Evolutionary conservation across 2,888 invertebrate species (phyloP).

Genomic region (Epinotia brunnichana): DNA sequence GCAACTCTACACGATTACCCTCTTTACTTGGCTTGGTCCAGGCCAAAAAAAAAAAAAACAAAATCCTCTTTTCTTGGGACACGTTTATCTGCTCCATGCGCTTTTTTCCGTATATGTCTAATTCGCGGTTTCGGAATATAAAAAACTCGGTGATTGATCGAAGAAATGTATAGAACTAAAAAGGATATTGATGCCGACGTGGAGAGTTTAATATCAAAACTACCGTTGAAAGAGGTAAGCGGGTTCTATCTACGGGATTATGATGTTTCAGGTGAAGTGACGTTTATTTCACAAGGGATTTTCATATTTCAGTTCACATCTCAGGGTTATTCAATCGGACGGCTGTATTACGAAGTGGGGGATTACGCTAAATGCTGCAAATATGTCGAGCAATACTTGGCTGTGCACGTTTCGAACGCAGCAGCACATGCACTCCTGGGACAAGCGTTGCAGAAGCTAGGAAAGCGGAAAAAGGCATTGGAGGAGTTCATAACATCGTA

Average conservation of each 20-base stretch:
- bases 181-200: slow-evolving; percentile 93
- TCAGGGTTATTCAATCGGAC: slow-evolving; percentile 91
- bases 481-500: slow-evolving; percentile 90
- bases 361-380: slow-evolving; percentile 91
- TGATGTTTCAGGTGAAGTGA: slow-evolving; percentile 48
- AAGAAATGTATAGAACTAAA: slow-evolving; percentile 88
- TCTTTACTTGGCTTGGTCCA: too few relatives aligned
- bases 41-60: too few relatives aligned
- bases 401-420: slow-evolving; percentile 89
- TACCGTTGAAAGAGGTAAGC: slow-evolving; percentile 90
- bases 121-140: slow-evolving; percentile 15
- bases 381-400: slow-evolving; percentile 90
- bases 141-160: slow-evolving; percentile 50
- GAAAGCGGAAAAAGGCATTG: slow-evolving; percentile 91
- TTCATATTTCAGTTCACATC: slow-evolving; percentile 75
- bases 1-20: slow-evolving; percentile 48
- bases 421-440: slow-evolving; percentile 93
- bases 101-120: slow-evolving; percentile 38
- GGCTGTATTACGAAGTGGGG: slow-evolving; percentile 91
- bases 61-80: too few relatives aligned
- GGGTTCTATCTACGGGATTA: slow-evolving; percentile 49
- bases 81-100: slow-evolving; percentile 65
- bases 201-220: slow-evolving; percentile 88
- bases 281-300: slow-evolving; percentile 44
- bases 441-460: slow-evolving; percentile 89